Evolutionary conservation across 2,888 invertebrate species (phyloP), one percentile per base, ranked within the genome.

Genomic region (Diploptera punctata): DNA sequence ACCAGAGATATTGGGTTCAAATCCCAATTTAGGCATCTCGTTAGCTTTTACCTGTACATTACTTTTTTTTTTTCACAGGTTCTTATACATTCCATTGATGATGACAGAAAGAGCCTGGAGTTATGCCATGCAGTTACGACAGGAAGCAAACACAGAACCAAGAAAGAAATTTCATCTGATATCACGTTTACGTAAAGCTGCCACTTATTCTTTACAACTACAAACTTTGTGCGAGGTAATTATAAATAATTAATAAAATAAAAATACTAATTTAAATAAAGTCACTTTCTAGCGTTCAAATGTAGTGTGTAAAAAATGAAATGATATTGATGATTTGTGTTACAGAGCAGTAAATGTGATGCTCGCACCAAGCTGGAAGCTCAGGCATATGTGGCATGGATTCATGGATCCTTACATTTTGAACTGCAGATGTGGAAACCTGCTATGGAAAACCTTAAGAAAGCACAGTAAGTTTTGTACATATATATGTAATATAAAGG

Each of bases 61-160:
- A n/a, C n/a, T n/a, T n/a, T n/a, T n/a, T n/a, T n/a, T 33, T 33
- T 33, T 10, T 33, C 10, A 10, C 43, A 77, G 79, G 67, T 88
- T 89, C 77, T 84, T 99, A 18, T 93, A 94, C 80, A 90, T 99
- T 78, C 97, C 98, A 0, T 81, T 99, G n/a, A 93, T 98, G 80
- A 90, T 94, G 81, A 92, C 98, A 0, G 95, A 99, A 87, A 87
- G 99, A 26, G 93, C 94, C 16, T 99, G 99, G 99, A 93, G 97
- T 3, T 94, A 96, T 82, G 98, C 98, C 0, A 99, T 99, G 99
- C 97, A 99, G 82, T 84, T 98, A 49, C 90, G 96, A n/a, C 95
- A 97, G 80, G 99, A 99, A 82, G 91, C 97, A 0, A 98, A 97
- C 81, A 97, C 98, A 0, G 98, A 99, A 81, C 94, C 93, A 0